Conservation (phyloP, 2,797 vertebrate genomes). For the Heterohyrax brucei region DNA sequence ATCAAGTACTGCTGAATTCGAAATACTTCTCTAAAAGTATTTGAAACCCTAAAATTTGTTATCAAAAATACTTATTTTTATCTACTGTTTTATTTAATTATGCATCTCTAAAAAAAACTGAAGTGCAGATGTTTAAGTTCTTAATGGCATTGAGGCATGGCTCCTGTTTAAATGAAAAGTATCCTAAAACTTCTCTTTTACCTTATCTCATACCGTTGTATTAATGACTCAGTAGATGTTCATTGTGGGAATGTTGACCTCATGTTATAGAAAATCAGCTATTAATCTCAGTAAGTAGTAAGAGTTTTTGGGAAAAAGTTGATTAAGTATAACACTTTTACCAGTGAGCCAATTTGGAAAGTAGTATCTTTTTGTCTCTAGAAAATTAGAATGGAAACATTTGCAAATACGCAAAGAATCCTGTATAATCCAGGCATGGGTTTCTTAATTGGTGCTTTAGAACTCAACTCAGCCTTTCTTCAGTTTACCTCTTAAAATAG, state of each 20-base stretch:
- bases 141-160: background rate
- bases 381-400: constrained; percentile 78
- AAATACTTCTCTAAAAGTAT: constrained; percentile 30
- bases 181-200: constrained; percentile 45
- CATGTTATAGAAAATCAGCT: background rate
- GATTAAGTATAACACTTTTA: constrained; percentile 57
- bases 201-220: background rate
- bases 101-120: constrained; percentile 44
- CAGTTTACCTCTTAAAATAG: constrained; percentile 61
- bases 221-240: constrained; percentile 40
- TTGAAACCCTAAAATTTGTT: constrained; percentile 56
- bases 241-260: background rate
- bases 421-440: constrained; percentile 62
- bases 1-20: constrained; percentile 34
- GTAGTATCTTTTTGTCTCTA: constrained; percentile 74
- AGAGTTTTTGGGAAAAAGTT: constrained; percentile 18
- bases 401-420: constrained; percentile 77
- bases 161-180: constrained; percentile 50
- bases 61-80: constrained; percentile 44
- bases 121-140: background rate
- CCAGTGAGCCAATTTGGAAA: constrained; percentile 62
- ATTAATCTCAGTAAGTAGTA: constrained; percentile 25
- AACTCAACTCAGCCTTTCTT: constrained; percentile 73
- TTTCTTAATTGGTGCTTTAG: constrained; percentile 78
- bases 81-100: constrained; percentile 63